Evolutionary conservation across 2,113 vertebrate genomes (phyloP).

Genomic region (Cavia porcellus): DNA sequence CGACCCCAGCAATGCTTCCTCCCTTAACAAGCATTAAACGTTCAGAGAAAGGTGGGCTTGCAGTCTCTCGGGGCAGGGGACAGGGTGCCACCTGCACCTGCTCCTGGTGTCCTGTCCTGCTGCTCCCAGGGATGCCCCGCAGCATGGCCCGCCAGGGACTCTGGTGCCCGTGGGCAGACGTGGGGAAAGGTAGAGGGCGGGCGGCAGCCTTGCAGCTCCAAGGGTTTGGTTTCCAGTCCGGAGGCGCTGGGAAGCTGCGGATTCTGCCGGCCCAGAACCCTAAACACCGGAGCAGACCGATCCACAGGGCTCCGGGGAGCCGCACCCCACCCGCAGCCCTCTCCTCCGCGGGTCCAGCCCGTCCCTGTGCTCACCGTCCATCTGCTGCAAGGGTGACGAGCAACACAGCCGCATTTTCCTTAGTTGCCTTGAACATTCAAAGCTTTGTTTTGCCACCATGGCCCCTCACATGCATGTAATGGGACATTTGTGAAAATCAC

Average conservation of each 20-base stretch:
- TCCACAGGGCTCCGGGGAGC: fast-evolving
- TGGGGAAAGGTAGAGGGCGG: neutral
- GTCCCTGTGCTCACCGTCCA: neutral
- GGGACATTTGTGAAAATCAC: conserved; percentile 80
- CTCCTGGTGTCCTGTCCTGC: neutral
- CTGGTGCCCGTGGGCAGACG: neutral
- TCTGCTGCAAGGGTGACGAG: neutral
- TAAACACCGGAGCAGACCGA: neutral
- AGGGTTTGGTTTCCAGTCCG: neutral
- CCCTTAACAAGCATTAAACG: neutral
- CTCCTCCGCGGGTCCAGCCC: neutral
- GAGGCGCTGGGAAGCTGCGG: too few species aligned
- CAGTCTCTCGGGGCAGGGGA: neutral
- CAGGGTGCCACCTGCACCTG: neutral
- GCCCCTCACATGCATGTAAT: conserved; percentile 49
- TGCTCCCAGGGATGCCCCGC: neutral
- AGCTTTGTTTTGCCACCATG: neutral
- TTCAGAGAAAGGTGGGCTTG: neutral
- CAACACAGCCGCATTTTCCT: neutral
- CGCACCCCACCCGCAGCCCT: fast-evolving
- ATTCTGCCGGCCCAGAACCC: neutral
- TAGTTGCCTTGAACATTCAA: neutral
- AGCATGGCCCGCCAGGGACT: neutral
- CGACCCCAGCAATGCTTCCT: fast-evolving
- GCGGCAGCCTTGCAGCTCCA: fast-evolving